phyloP scores from a whole-genome alignment of 2,113 vertebrate species.

The Hydropotes inermis region DNA sequence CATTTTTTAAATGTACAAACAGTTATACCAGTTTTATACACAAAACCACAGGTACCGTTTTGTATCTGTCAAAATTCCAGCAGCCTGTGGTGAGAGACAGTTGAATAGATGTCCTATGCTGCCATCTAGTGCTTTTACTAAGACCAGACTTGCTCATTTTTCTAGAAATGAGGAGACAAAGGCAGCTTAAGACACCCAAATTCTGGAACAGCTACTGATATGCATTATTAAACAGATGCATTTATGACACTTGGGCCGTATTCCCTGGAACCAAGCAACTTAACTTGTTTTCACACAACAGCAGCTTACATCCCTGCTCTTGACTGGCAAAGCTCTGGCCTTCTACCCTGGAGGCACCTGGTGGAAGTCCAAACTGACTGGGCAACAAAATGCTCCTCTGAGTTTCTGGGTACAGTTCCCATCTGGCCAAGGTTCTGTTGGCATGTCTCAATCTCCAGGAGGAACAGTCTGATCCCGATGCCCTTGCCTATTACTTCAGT shows the following conservation, averaged over 20 bases:
- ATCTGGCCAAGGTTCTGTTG: conserved; percentile 64
- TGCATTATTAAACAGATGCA: conserved; percentile 72
- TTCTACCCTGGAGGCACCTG: conserved; percentile 58
- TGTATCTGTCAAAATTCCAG: conserved; percentile 76
- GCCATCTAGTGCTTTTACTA: conserved; percentile 78
- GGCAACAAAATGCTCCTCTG: conserved; percentile 56
- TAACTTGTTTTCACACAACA: conserved; percentile 60
- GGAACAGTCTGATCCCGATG: conserved; percentile 47
- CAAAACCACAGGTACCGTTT: conserved; percentile 75
- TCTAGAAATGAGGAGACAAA: conserved; percentile 38
- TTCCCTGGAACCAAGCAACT: conserved; percentile 34
- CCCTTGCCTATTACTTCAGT: conserved; percentile 59
- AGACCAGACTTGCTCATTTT: not conserved
- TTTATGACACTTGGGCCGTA: conserved; percentile 10
- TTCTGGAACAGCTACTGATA: not conserved
- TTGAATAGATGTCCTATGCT: conserved; percentile 74
- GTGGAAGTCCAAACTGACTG: conserved; percentile 68
- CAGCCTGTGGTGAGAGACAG: conserved; percentile 26
- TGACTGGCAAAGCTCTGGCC: conserved; percentile 40
- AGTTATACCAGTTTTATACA: conserved; percentile 73
- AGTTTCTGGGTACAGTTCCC: conserved; percentile 47
- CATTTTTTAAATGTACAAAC: conserved; percentile 74
- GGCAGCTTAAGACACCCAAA: conserved; percentile 10
- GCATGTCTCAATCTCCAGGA: conserved; percentile 43
- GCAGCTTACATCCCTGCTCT: conserved; percentile 41